phyloP scores from a whole-genome alignment of 2,113 vertebrate genomes.

The Corythornis vintsioides region DNA sequence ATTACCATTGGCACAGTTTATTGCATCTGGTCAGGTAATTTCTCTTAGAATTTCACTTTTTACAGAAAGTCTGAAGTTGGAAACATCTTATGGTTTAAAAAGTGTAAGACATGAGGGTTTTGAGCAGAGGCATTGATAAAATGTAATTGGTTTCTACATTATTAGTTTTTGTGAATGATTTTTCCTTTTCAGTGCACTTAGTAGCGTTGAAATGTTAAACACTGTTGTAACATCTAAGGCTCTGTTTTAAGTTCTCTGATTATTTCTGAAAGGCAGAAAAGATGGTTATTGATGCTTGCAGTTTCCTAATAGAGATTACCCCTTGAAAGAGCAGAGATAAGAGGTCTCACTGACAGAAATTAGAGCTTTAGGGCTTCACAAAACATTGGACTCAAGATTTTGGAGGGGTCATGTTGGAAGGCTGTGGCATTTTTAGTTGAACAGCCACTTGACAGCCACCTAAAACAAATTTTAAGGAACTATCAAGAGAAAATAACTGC shows the following conservation, averaged over 20 bases:
- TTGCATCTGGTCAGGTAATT: background rate
- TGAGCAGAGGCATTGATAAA: background rate
- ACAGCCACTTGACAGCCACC: slow-evolving; percentile 26
- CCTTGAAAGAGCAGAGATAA: slow-evolving; percentile 1
- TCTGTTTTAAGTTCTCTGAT: slow-evolving; percentile 22
- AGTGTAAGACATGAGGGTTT: background rate
- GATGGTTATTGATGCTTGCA: background rate
- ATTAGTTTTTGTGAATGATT: slow-evolving; percentile 17
- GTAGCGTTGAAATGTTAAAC: background rate
- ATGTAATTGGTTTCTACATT: background rate
- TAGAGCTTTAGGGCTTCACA: slow-evolving; percentile 11
- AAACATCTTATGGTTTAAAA: background rate
- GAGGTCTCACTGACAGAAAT: slow-evolving; percentile 15
- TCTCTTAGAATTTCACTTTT: background rate
- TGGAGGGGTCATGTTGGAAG: background rate
- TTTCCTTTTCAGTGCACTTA: slow-evolving; percentile 6
- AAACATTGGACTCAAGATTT: slow-evolving; percentile 16
- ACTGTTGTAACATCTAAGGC: background rate
- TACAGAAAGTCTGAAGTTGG: background rate
- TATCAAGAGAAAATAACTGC: slow-evolving; percentile 9
- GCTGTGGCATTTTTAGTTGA: slow-evolving; percentile 2
- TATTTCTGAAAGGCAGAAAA: slow-evolving; percentile 35
- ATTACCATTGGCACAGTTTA: background rate
- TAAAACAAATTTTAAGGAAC: slow-evolving; percentile 34
- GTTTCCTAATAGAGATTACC: background rate